Percentiles rank a stretch among this genome's conserved stretches.
phyloP scores from a whole-genome alignment of 2,888 invertebrate species.

The Coleophora flavipennella region DNA sequence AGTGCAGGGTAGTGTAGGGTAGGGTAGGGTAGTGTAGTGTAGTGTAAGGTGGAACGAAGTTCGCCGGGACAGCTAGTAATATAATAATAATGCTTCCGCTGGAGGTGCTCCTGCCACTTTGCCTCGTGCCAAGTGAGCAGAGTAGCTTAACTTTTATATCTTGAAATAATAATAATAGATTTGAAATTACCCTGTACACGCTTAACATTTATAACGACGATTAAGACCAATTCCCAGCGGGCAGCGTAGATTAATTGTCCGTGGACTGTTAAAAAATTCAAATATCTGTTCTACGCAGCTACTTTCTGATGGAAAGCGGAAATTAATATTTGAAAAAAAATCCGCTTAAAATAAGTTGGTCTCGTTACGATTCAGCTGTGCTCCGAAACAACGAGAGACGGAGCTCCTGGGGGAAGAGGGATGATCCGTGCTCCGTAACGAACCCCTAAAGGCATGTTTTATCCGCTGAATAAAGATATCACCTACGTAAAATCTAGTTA shows the following conservation, averaged over 20 bases:
- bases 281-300: slow-evolving; percentile 42
- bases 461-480: slow-evolving; percentile 46
- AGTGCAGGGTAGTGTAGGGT: no score
- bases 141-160: no score
- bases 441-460: slow-evolving; percentile 45
- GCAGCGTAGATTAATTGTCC: slow-evolving; percentile 37
- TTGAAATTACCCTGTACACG: no score
- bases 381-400: slow-evolving; percentile 17
- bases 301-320: slow-evolving; percentile 35
- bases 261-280: slow-evolving; percentile 52
- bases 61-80: no score
- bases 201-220: no score
- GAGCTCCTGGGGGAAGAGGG: slow-evolving; percentile 24
- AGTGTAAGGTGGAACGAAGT: no score
- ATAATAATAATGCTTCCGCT: no score
- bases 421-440: slow-evolving; percentile 43
- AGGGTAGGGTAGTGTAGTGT: no score
- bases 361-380: slow-evolving; percentile 8
- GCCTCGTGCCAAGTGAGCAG: no score
- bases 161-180: no score
- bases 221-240: slow-evolving; percentile 24
- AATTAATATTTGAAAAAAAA: slow-evolving; percentile 46
- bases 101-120: no score
- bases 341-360: slow-evolving; percentile 16
- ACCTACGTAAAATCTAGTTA: slow-evolving; percentile 11